Evolutionary conservation across 2,113 vertebrate genomes (phyloP), one percentile per base, ranked within the genome.

Genomic region (Pao palembangensis): DNA sequence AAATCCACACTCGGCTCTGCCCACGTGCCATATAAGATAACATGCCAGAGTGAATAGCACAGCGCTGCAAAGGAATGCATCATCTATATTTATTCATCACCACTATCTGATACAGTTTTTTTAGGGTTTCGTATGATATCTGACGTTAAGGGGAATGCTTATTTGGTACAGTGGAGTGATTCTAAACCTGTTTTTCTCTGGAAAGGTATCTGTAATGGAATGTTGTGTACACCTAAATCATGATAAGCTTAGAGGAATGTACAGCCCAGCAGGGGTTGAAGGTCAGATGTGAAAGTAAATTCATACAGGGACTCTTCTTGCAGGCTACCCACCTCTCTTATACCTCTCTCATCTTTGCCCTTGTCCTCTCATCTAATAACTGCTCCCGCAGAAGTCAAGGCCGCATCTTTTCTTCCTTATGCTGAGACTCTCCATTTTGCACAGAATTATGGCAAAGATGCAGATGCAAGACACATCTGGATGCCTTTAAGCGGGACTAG

Each of bases 1-100:
- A 71, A 61, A 80, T 68, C 67, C 64, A n/a, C 0, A 19, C 31
- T 56, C 19, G 16, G 42, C 70, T 23, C 61, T 49, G 53, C 50
- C 58, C 11, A 47, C 55, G 55, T 42, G 2, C 28, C 6, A 28
- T 20, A 11, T 48, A 15, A 19, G 78, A 81, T 52, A 71, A 64
- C 34, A 0, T 31, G 6, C 50, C 42, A 8, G 34, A 46, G 62
- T 55, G 28, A 75, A 73, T 56, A 55, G 58, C 58, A 25, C 17
- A 58, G 51, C 66, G 23, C n/a, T n/a, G 31, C 5, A 16, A 14
- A 51, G 41, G 50, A n/a, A 31, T 18, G 16, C n/a, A 51, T 47
- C n/a, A 51, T 47, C 61, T 55, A 42, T 68, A 58, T 80, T 78
- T 76, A 76, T 80, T 75, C 66, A 69, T 51, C 31, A 16, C 11